phyloP scores from a whole-genome alignment of 2,797 vertebrate species.

The Manis crassicaudata region DNA sequence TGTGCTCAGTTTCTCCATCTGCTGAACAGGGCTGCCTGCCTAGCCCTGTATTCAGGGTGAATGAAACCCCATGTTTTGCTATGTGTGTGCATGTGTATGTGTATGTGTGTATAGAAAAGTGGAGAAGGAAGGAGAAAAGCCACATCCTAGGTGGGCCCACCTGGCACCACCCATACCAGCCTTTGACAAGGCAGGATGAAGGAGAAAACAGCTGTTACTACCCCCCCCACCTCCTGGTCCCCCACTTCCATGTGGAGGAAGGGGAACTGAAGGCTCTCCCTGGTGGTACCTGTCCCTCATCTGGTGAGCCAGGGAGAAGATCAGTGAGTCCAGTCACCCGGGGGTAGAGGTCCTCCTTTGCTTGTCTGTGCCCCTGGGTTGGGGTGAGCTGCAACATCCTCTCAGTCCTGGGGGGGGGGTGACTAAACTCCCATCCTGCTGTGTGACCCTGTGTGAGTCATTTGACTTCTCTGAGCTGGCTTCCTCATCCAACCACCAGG shows the following conservation, averaged over 20 bases:
- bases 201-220: not conserved
- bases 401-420: not conserved
- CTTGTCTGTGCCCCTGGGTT: not conserved
- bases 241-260: not conserved
- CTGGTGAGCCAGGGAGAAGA: not conserved
- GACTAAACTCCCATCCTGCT: not conserved
- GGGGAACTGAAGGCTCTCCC: not conserved
- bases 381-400: not conserved
- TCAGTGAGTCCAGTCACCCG: not conserved
- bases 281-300: not conserved
- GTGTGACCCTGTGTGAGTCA: not conserved
- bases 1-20: not conserved
- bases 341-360: not conserved
- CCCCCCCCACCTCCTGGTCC: not conserved
- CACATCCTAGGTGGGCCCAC: too few relatives aligned
- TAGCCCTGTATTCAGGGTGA: not conserved
- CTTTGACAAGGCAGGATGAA: not conserved
- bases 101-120: not conserved
- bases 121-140: not conserved
- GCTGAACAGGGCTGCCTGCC: not conserved
- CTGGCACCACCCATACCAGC: not conserved
- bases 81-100: rapidly evolving
- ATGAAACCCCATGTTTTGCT: not conserved
- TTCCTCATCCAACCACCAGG: not conserved
- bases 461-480: not conserved